Conservation (phyloP, 1,140 invertebrate genomes). For the Adoxophyes honmai region DNA sequence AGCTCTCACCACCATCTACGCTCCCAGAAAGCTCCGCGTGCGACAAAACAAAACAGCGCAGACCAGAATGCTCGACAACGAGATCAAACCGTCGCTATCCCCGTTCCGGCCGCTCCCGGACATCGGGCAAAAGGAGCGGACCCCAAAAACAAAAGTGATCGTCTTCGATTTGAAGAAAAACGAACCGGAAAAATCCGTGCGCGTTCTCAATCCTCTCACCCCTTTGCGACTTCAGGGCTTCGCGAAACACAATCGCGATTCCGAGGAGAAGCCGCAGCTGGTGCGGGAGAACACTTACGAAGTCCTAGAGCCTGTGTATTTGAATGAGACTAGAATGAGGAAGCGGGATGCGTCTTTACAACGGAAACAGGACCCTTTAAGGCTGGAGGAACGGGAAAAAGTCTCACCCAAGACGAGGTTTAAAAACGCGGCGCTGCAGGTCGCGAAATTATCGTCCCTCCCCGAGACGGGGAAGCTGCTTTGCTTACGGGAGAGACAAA, state of each 20-base stretch:
- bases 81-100: conserved; percentile 57
- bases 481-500: conserved; percentile 57
- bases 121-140: conserved; percentile 57
- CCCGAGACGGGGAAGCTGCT: conserved; percentile 60
- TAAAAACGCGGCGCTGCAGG: conserved; percentile 61
- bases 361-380: conserved; percentile 17
- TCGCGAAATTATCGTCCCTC: conserved; percentile 54
- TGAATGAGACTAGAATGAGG: conserved; percentile 42
- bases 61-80: conserved; percentile 64
- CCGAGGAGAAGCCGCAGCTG: conserved; percentile 44
- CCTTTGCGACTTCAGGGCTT: conserved; percentile 52
- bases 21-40: conserved; percentile 51
- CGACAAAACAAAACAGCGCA: conserved; percentile 59
- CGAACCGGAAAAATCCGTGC: conserved; percentile 27
- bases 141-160: conserved; percentile 58
- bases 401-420: conserved; percentile 62
- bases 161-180: conserved; percentile 54
- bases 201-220: conserved; percentile 52
- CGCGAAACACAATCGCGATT: conserved; percentile 29
- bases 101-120: conserved; percentile 71
- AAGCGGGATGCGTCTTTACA: conserved; percentile 29
- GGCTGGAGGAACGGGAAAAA: conserved; percentile 21
- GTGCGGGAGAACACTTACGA: conserved; percentile 68
- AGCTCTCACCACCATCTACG: conserved; percentile 68
- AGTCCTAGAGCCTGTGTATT: conserved; percentile 58